phyloP scores from a whole-genome alignment of 2,797 vertebrate species.

The Notamacropus eugenii region DNA sequence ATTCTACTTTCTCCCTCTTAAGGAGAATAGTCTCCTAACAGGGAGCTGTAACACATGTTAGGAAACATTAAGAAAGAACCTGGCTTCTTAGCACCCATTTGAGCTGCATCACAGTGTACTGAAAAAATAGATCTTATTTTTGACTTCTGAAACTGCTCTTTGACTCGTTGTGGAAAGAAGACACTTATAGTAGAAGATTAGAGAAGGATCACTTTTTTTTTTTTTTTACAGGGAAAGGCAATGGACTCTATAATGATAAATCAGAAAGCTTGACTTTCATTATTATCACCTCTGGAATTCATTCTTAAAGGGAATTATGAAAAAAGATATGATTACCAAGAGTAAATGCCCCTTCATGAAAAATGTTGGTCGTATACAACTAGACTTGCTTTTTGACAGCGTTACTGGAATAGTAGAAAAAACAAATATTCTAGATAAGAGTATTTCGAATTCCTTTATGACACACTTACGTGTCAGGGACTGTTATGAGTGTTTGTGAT shows the following conservation, averaged over 20 bases:
- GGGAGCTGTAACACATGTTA: not conserved
- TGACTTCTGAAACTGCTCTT: not conserved
- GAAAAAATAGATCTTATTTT: not conserved
- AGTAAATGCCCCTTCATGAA: not conserved
- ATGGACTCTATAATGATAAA: not conserved
- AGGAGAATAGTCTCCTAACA: not conserved
- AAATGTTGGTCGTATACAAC: not conserved
- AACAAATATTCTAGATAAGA: not conserved
- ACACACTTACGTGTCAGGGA: not conserved
- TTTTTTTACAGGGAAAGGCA: not conserved
- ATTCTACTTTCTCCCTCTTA: not conserved
- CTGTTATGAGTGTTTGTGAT: not conserved
- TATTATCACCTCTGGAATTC: not conserved
- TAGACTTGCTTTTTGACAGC: not conserved
- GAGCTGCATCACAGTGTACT: not conserved
- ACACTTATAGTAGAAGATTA: not conserved
- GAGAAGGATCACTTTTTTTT: not conserved
- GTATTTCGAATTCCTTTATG: not conserved
- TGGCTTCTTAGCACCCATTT: not conserved
- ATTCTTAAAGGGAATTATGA: not conserved
- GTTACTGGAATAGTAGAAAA: not conserved
- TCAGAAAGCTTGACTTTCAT: not conserved
- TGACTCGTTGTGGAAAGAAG: not conserved
- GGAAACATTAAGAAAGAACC: not conserved
- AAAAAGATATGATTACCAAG: not conserved